Base-by-base conservation (phyloP, 2,797 vertebrate species). In the Graptemys geographica region DNA sequence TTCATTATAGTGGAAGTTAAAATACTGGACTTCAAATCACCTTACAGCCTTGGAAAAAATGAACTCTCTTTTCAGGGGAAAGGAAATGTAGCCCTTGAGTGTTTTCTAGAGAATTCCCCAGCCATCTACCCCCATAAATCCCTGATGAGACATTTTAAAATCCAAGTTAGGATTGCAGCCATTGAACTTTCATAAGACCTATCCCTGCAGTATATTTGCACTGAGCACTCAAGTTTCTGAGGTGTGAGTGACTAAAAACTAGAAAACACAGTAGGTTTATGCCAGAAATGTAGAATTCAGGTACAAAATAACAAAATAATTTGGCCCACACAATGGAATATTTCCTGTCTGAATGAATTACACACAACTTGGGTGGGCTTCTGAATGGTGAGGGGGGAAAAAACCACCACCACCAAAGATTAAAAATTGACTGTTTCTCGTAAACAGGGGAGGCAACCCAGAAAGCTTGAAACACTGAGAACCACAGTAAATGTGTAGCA, bases 351-450 rank as follows among this genome's bases (percentile, higher is more conserved):
- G 91, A 31, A 53, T 91, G 93, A 94, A 94, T 91, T 93, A 65
- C 52, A 28, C 28, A 5, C 85, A 95, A 87, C 94, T 93, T 96
- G 96, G 96, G 96, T 97, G 97, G 96, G 92, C 93, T 93, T 95
- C 41, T 89, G 90, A 94, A 97, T 82, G 23, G 83, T 94, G 94
- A 94, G 92, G 57, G 79, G 86, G 53, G 83, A 31, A 1, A 27
- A 18, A 55, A 55, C 53, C 21, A 55, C 53, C 21, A 41, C 25
- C 51, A 37, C 31, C 27, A 56, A 90, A 81, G 88, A 94, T 89
- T 69, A 65, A 89, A 87, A 93, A 88, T 56, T 82, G 51, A 37
- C 37, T 76, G 8, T 15, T 96, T 10, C 12, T 25, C 31, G 88
- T 88, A 19, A 93, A 57, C 2, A 0, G 1, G 52, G 72, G 65